Evolutionary conservation across 2,113 vertebrate species (phyloP), one percentile per base, ranked within the genome.

Genomic region (Bagarius yarrelli): DNA sequence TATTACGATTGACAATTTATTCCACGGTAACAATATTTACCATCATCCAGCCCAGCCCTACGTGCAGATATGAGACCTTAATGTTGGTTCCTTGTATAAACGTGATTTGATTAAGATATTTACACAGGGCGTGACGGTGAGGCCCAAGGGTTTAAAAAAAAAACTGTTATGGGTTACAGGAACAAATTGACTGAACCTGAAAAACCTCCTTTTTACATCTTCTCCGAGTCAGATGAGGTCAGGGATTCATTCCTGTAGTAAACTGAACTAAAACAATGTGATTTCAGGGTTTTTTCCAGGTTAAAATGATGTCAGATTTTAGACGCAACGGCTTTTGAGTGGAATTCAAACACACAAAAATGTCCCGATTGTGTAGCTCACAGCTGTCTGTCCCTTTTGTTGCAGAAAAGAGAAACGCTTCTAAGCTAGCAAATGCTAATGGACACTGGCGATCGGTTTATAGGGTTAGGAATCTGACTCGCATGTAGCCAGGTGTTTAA

Each of bases 21-120:
- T 40, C 36, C 36, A 6, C 36, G 6, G 36, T 40, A 40, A 40
- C 36, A 40, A 47, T 47, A 47, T 11, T 8, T 47, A 11, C 4
- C 1, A 47, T 5, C 9, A 47, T 47, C 5, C 9, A 47, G 11
- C 44, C 9, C 44, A 47, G 44, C 50, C 59, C 19, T 23, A 6
- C 47, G 25, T 12, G 6, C 23, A 18, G 18, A 44, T 52, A 60
- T n/a, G 34, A 66, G 19, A 73, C 25, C 19, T 61, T 59, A 8
- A 18, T 56, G 55, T 63, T 70, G 2, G 66, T 66, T 27, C 32
- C 34, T 47, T 2, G 53, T 64, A 76, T 40, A 76, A 27, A 40
- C 56, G 57, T 64, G 47, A 83, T 80, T 80, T 50, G 40, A 72
- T 76, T 80, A 74, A 59, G 40, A 19, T 84, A 69, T 82, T 75